Percentiles rank a stretch among this genome's conserved stretches.
These are phyloP conservation scores for Drosophila tristis DNA, from an alignment of 1,140 invertebrate species.

Conservation along the genomic window DNA sequence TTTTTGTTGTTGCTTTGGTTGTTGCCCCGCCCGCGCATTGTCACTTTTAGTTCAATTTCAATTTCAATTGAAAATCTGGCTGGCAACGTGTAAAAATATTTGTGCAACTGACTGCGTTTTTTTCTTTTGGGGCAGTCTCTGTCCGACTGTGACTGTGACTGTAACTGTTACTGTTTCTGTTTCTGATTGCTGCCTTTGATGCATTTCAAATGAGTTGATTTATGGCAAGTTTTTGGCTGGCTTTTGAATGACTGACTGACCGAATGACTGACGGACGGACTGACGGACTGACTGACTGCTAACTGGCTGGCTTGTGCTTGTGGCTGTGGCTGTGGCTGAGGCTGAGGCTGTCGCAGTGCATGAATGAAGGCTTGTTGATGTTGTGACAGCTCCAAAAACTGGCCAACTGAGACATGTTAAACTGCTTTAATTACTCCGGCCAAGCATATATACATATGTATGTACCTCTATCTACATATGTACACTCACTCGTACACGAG, in stretches of 20 bases:
- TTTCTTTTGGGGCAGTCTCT: slow-evolving; percentile 54
- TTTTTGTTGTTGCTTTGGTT: slow-evolving; percentile 1
- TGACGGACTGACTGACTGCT: slow-evolving; percentile 40
- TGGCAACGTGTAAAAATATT: slow-evolving; percentile 76
- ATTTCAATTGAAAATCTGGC: slow-evolving; percentile 71
- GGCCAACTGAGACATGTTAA: slow-evolving; percentile 72
- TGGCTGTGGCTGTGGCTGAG: not conserved
- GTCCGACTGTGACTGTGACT: slow-evolving; percentile 42
- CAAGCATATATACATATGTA: slow-evolving; percentile 43
- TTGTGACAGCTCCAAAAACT: slow-evolving; percentile 80
- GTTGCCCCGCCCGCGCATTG: slow-evolving; percentile 72
- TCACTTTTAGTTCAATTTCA: slow-evolving; percentile 53
- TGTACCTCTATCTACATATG: slow-evolving; percentile 53
- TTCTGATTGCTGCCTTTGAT: slow-evolving; percentile 81
- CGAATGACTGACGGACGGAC: slow-evolving; percentile 29
- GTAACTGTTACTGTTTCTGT: slow-evolving; percentile 66
- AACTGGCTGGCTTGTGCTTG: slow-evolving; percentile 45
- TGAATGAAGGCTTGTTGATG: slow-evolving; percentile 81
- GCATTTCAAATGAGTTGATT: slow-evolving; percentile 82
- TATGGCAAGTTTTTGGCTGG: slow-evolving; percentile 75
- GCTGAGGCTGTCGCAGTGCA: slow-evolving; percentile 62
- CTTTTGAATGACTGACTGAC: slow-evolving; percentile 55
- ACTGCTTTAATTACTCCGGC: slow-evolving; percentile 79
- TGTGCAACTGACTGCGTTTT: slow-evolving; percentile 75
- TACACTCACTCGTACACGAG: slow-evolving; percentile 1